These are phyloP conservation scores for Neofelis nebulosa DNA, from an alignment of 2,113 vertebrate genomes.

Conservation along the genomic window DNA sequence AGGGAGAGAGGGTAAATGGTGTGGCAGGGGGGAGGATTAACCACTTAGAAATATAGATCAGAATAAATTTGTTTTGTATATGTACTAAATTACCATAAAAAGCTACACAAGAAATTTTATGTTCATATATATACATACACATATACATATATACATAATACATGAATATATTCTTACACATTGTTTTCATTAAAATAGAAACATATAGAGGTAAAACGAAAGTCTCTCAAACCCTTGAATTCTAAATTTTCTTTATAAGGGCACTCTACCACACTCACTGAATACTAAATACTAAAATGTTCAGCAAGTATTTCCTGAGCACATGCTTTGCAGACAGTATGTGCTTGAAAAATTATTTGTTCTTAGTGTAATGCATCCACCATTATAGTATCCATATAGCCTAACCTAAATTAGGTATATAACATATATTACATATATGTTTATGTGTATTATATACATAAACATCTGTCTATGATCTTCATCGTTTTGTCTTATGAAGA, in stretches of 20 bases:
- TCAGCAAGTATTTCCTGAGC: not conserved
- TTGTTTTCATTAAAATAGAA: not conserved
- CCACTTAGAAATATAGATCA: not conserved
- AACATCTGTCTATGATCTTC: not conserved
- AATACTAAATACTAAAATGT: not conserved
- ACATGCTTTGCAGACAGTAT: not conserved
- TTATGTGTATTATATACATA: too few relatives aligned
- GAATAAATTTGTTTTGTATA: constrained; percentile 9
- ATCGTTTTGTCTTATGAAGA: not conserved
- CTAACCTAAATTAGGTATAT: too few relatives aligned
- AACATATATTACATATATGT: too few relatives aligned
- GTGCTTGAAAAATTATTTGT: not conserved
- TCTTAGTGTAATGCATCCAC: not conserved
- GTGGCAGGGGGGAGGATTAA: not conserved
- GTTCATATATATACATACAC: not conserved
- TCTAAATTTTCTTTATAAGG: not conserved
- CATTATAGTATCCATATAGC: not conserved
- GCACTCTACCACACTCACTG: not conserved
- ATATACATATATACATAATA: not conserved
- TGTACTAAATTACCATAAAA: not conserved
- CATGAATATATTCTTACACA: not conserved
- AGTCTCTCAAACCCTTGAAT: not conserved
- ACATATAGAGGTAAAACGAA: not conserved
- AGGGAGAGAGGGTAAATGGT: not conserved
- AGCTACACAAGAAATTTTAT: not conserved